Base-by-base conservation (phyloP, 2,888 invertebrate species). In the Ormyrus rosae region DNA sequence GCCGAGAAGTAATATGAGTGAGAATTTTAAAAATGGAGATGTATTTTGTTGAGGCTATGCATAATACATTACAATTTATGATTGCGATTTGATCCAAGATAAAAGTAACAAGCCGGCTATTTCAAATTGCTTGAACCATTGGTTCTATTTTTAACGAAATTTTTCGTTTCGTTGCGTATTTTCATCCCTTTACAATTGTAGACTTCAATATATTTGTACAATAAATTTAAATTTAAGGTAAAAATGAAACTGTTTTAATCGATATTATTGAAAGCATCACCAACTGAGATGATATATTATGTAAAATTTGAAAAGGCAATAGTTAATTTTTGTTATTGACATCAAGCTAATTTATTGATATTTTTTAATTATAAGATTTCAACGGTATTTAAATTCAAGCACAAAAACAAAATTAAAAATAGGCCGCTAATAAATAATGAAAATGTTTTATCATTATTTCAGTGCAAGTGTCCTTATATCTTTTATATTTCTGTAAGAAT, bases 121-220 rank as follows among this genome's bases (percentile, higher is more conserved):
- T 46, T 60, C 58, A 46, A 65, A 70, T 80, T 76, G 76, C 80
- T 72, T 77, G 80, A 81, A 77, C 77, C 81, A 78, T 78, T 81
- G 81, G 78, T 74, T 78, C 10, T 70, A 72, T 67, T 13, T 68
- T 48, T 13, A 68, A 7, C 9, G 56, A 55, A 7, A 64, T 71
- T 64, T 68, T 13, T 67, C 53, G 74, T 48, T 61, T 81, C 19
- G 53, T 75, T 75, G 48, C 72, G 73, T 70, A 70, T 78, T 78
- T 81, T 78, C 65, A 50, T 78, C 81, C 69, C 73, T 69, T 67
- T 55, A 45, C 51, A 8, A 78, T 50, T 51, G 34, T 9, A 34
- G 34, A 11, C 53, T 0, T 46, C n/a, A 50, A 13, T 0, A 19
- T 51, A 3, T 60, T 79, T 58, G 46, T 2, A 53, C 6, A 11